Base-by-base conservation (phyloP, 2,888 invertebrate species). In the Rotaria sp. region DNA sequence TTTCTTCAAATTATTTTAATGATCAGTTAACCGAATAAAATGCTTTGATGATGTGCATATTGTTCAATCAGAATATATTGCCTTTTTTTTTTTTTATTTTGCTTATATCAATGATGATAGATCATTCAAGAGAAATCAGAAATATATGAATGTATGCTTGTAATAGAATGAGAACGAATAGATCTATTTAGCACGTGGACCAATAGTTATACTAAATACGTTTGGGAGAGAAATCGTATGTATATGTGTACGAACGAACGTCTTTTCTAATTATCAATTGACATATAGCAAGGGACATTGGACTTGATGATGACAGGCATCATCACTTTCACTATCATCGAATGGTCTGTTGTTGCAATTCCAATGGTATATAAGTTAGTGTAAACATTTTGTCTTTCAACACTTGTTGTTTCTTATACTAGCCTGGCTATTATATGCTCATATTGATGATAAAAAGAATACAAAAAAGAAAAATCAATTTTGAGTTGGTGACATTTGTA, bases 321-420 rank as follows among this genome's bases (percentile, higher is more conserved):
- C 67, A 67, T 67, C 67, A 67, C 67, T 67, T 67, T 67, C 35
- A 67, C 67, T 67, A 35, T 38, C 67, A 67, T 21, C 67, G 67
- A 67, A 67, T 67, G 21, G 67, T 5, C 67, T 67, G 67, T 67
- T 67, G 35, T 67, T 67, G 35, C 35, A 21, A 35, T 67, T 67
- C 30, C 35, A 67, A 21, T 67, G 35, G 30, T 67, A 67, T 67
- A 67, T 35, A 67, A 67, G 67, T 67, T 67, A 67, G 67, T 67
- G 67, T 67, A 67, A 67, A 67, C 67, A 67, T 67, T 67, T 67
- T 67, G 67, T 67, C 67, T 67, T 67, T 67, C 67, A 67, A 67
- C 67, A 67, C 67, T 67, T 67, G 67, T 35, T 35, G 67, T 67
- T 35, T 18, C 67, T 35, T 45, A 1, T 30, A 21, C 18, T 67